phyloP scores from a whole-genome alignment of 2,113 vertebrate species.

The Paraplagusia blochii region DNA sequence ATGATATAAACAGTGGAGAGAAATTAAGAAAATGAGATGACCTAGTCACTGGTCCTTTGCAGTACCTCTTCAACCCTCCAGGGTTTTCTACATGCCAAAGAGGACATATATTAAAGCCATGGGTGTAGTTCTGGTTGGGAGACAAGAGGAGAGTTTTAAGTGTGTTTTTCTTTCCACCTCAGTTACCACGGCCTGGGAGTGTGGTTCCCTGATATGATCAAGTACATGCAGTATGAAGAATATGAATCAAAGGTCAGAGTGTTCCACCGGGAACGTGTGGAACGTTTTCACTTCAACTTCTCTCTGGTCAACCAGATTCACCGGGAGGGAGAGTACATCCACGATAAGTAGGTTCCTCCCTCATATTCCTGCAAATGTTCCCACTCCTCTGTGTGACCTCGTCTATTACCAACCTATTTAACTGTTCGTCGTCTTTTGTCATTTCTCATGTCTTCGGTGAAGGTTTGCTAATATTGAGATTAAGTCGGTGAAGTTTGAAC shows the following conservation, averaged over 20 bases:
- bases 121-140: no score
- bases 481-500: constrained; percentile 90
- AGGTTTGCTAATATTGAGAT: constrained; percentile 94
- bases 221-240: constrained; percentile 89
- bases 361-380: background rate
- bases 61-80: no score
- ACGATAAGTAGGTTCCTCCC: constrained; percentile 82
- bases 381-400: accelerated
- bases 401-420: background rate
- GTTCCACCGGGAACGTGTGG: constrained; percentile 84
- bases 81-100: no score
- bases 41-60: no score
- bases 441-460: constrained; percentile 13
- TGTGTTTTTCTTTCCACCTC: constrained; percentile 20
- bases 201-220: constrained; percentile 99
- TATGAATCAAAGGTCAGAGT: constrained; percentile 85
- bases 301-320: constrained; percentile 95
- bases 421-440: background rate
- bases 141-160: no score
- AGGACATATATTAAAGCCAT: no score
- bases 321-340: constrained; percentile 85
- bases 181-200: constrained; percentile 95
- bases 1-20: no score
- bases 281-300: constrained; percentile 92
- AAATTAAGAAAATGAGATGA: no score